phyloP scores from a whole-genome alignment of 1,140 invertebrate genomes.

The Macrobrachium rosenbergii region DNA sequence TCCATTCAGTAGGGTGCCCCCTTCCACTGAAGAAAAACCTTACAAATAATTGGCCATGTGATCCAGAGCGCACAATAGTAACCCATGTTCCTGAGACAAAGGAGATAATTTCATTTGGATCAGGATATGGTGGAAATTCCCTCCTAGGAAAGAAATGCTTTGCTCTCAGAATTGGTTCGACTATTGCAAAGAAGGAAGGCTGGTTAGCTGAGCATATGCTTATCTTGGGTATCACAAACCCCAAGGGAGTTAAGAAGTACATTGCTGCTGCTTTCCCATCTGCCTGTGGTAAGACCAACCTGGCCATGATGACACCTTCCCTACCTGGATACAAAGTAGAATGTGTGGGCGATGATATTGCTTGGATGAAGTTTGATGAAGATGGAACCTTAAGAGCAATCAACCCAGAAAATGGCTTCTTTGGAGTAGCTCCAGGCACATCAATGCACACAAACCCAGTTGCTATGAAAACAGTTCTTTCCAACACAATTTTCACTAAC shows the following conservation, averaged over 20 bases:
- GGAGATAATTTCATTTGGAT: slow-evolving; percentile 85
- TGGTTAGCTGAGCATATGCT: slow-evolving; percentile 99
- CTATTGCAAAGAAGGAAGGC: slow-evolving; percentile 91
- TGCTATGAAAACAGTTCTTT: slow-evolving; percentile 93
- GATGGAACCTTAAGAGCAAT: slow-evolving; percentile 93
- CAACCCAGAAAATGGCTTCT: slow-evolving; percentile 99
- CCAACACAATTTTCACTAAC: slow-evolving; percentile 97
- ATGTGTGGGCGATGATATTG: slow-evolving; percentile 94
- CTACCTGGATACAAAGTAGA: slow-evolving; percentile 77
- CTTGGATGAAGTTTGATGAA: slow-evolving; percentile 97
- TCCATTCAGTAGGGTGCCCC: slow-evolving; percentile 92
- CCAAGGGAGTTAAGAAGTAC: slow-evolving; percentile 78
- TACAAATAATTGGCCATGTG: slow-evolving; percentile 92
- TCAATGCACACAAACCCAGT: slow-evolving; percentile 93
- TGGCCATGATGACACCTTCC: slow-evolving; percentile 77
- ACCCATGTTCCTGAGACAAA: slow-evolving; percentile 77
- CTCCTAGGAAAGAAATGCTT: slow-evolving; percentile 99
- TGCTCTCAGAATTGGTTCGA: slow-evolving; percentile 95
- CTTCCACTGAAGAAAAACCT: slow-evolving; percentile 71
- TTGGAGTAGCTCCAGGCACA: slow-evolving; percentile 98
- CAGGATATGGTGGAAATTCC: slow-evolving; percentile 98
- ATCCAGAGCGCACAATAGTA: slow-evolving; percentile 91
- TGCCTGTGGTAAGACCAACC: slow-evolving; percentile 79
- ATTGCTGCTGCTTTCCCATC: slow-evolving; percentile 78
- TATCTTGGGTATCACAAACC: slow-evolving; percentile 71